Evolutionary conservation across 2,797 vertebrate genomes (phyloP), one percentile per base, ranked within the genome.

Genomic region (Coendou prehensilis): DNA sequence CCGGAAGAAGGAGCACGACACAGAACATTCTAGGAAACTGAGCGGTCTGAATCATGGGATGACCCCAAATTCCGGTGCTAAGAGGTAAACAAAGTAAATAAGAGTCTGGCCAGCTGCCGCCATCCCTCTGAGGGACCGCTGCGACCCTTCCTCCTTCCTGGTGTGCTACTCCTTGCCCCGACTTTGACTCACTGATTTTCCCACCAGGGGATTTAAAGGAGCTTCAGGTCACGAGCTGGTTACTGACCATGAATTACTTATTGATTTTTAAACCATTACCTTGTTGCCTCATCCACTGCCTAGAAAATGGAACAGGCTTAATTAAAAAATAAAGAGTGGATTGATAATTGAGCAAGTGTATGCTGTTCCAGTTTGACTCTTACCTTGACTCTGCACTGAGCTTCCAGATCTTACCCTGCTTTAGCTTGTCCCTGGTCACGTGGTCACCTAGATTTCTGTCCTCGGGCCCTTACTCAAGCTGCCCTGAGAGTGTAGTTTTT

Each of bases 221-320:
- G 9, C 23, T 63, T 89, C n/a, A 78, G 61, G 23, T 41, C 17
- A 80, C 22, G 41, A 52, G 14, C 52, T 64, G 64, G 18, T 85
- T 87, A 50, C 56, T 85, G 41, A 67, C 37, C 26, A 87, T 64
- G 67, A 95, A 83, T 79, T 94, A 79, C 30, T 59, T 94, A 81
- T 54, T 87, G 63, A 84, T 80, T 87, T 87, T 79, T 83, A 67
- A 88, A 82, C 37, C 41, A 88, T 41, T 84, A 45, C 33, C 81
- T 78, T n/a, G 33, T 78, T 73, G 63, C 26, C 13, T 76, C 9
- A 67, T 59, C 13, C 57, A 57, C 8, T 82, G 23, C 33, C 45
- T 84, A 83, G 28, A 84, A 89, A 92, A 45, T 37, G 87, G n/a
- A 88, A 91, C 33, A 52, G 14, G 6, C 9, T n/a, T 87, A 67